Conservation (phyloP, 2,888 invertebrate species). For the Ctena decussata region DNA sequence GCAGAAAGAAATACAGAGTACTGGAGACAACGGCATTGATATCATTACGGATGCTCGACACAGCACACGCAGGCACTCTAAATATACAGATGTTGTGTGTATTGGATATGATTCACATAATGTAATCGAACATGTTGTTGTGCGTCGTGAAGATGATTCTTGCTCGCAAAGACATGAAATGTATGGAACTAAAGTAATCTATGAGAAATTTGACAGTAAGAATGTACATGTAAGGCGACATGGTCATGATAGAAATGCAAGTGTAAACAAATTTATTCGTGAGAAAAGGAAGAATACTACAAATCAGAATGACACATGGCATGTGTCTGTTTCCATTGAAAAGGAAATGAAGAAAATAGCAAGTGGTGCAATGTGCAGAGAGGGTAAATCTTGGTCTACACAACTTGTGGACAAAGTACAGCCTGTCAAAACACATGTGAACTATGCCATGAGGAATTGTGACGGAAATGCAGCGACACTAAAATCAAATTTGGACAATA, state of each 20-base stretch:
- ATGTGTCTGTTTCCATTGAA: conserved; percentile 20
- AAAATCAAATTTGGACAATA: conserved; percentile 5
- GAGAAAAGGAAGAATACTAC: conserved; percentile 6
- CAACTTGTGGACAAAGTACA: conserved; percentile 15
- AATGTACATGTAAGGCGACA: not conserved
- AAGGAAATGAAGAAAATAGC: conserved; percentile 8
- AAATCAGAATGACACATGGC: conserved; percentile 37
- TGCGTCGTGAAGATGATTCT: conserved; percentile 11
- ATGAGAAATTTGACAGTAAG: conserved; percentile 17
- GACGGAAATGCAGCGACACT: not conserved
- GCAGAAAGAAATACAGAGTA: not conserved
- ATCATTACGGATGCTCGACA: conserved; percentile 33
- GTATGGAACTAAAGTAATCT: conserved; percentile 12
- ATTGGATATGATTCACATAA: conserved; percentile 24
- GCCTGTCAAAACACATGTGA: conserved; percentile 16
- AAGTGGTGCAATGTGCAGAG: conserved; percentile 6
- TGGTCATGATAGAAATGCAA: conserved; percentile 26
- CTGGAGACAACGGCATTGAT: conserved; percentile 12
- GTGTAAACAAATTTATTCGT: conserved; percentile 26
- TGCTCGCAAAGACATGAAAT: conserved; percentile 22
- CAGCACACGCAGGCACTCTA: conserved; percentile 14
- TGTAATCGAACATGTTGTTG: conserved; percentile 19
- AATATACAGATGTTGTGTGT: conserved; percentile 27
- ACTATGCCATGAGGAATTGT: conserved; percentile 11
- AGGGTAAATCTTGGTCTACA: not conserved